phyloP scores from a whole-genome alignment of 1,140 invertebrate species.

The Periplaneta americana region DNA sequence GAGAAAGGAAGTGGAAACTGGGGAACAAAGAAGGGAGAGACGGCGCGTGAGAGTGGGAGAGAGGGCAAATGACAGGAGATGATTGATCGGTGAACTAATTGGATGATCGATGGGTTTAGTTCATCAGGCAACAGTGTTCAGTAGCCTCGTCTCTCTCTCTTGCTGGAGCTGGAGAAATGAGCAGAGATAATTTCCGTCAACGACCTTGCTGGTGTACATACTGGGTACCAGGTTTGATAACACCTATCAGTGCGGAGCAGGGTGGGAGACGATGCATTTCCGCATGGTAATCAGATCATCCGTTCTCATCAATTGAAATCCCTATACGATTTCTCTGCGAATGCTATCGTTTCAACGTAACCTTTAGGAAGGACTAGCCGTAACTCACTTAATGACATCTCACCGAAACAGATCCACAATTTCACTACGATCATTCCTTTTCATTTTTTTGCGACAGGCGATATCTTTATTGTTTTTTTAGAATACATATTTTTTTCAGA shows the following conservation, averaged over 20 bases:
- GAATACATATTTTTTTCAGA: too few species aligned
- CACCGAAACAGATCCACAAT: too few species aligned
- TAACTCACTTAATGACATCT: too few species aligned
- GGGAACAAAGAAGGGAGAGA: background rate
- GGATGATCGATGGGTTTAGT: constrained; percentile 27
- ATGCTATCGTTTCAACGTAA: too few species aligned
- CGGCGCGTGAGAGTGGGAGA: background rate
- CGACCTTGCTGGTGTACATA: background rate
- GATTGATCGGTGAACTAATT: constrained; percentile 26
- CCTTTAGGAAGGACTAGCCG: too few species aligned
- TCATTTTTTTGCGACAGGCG: too few species aligned
- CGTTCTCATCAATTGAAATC: background rate
- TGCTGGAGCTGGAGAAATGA: background rate
- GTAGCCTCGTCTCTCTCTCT: background rate
- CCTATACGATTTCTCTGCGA: background rate
- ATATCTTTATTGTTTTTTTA: too few species aligned
- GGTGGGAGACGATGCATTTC: too few species aligned
- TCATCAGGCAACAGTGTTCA: constrained; percentile 19
- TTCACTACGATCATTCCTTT: too few species aligned
- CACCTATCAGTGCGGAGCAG: background rate
- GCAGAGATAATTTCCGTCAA: constrained; percentile 13
- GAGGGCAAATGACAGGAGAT: constrained; percentile 13
- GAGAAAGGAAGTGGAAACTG: background rate
- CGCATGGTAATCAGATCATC: background rate
- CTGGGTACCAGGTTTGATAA: background rate